phyloP scores from a whole-genome alignment of 2,888 invertebrate species.

The Orchesellides sinensis region DNA sequence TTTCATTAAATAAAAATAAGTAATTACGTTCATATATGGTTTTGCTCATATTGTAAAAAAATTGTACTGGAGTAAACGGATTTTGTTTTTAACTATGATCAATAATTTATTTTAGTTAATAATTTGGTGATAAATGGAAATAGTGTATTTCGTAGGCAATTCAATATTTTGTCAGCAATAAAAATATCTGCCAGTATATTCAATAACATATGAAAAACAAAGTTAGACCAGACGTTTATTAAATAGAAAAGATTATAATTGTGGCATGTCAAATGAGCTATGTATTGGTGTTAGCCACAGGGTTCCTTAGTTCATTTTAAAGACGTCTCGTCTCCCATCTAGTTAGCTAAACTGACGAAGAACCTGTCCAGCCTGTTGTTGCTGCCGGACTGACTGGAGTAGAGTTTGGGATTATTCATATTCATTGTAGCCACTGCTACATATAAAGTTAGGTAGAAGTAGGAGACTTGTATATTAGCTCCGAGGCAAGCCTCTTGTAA shows the following conservation, averaged over 20 bases:
- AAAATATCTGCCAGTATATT: too few relatives aligned
- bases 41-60: not conserved
- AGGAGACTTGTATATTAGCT: too few relatives aligned
- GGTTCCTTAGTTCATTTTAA: conserved; percentile 51
- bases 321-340: conserved; percentile 42
- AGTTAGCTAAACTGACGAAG: conserved; percentile 60
- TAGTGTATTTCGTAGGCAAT: not conserved
- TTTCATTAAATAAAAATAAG: too few relatives aligned
- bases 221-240: not conserved
- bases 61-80: not conserved
- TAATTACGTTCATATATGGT: too few relatives aligned
- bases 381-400: conserved; percentile 30
- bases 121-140: not conserved
- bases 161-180: not conserved
- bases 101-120: not conserved
- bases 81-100: not conserved
- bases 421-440: not conserved
- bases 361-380: conserved; percentile 27
- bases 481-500: too few relatives aligned
- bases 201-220: too few relatives aligned
- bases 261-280: conserved; percentile 35
- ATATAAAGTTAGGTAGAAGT: not conserved
- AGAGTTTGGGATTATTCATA: not conserved
- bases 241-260: conserved; percentile 27
- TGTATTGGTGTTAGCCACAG: conserved; percentile 54